Conservation (phyloP, 2,797 vertebrate genomes). For the Morus bassanus region DNA sequence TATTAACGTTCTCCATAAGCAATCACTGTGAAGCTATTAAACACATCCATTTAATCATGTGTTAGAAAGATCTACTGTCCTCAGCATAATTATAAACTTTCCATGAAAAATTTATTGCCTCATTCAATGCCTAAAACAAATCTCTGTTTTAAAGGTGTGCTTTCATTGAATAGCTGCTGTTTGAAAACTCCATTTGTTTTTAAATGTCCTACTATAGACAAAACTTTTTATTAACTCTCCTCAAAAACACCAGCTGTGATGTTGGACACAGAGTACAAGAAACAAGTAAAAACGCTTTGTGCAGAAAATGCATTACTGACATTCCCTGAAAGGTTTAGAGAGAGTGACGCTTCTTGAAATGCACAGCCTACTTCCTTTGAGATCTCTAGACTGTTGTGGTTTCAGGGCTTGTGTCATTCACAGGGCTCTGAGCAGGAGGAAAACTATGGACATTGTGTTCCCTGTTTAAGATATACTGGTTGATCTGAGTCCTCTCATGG, state of each 20-base stretch:
- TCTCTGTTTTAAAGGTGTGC: background rate
- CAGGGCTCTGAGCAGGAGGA: background rate
- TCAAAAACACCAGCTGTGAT: background rate
- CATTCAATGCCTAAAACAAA: background rate
- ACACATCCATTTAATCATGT: background rate
- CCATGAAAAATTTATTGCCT: background rate
- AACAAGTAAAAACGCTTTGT: background rate
- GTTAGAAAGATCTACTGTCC: background rate
- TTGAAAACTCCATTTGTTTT: background rate
- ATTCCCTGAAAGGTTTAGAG: background rate
- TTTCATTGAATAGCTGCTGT: background rate
- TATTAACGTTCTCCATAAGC: background rate
- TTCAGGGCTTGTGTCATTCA: background rate
- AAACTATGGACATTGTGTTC: background rate
- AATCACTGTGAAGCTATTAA: background rate
- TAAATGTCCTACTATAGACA: background rate
- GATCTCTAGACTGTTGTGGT: too few species aligned
- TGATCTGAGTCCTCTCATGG: background rate
- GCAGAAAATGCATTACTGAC: background rate
- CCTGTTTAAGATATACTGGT: background rate
- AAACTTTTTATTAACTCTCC: background rate
- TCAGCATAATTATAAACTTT: background rate
- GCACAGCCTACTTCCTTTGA: background rate
- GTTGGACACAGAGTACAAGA: background rate
- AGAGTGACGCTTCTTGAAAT: background rate